These are phyloP conservation scores for Harpagifer antarcticus DNA, from an alignment of 2,797 vertebrate species.

Conservation along the genomic window DNA sequence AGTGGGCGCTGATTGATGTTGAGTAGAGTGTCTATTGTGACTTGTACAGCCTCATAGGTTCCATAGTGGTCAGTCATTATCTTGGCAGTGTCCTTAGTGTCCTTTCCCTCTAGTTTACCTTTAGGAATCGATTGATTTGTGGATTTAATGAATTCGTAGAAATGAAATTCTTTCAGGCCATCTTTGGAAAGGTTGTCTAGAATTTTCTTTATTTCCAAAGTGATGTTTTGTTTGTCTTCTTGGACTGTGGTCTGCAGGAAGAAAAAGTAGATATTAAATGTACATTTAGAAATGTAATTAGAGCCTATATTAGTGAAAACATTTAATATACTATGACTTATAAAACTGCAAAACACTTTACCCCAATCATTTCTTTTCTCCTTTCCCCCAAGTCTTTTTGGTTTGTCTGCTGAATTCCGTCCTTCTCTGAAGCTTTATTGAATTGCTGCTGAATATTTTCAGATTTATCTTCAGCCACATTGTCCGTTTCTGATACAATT, in stretches of 20 bases:
- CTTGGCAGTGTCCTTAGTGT: not conserved
- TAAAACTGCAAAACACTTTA: too few relatives aligned
- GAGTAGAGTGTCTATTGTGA: conserved; percentile 21
- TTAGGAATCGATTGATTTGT: rapidly evolving
- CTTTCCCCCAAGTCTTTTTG: too few relatives aligned
- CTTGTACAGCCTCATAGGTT: rapidly evolving
- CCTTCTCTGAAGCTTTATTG: too few relatives aligned
- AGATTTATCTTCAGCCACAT: too few relatives aligned
- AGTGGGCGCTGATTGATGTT: not conserved
- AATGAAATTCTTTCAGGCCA: conserved; percentile 21
- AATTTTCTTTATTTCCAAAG: conserved; percentile 4
- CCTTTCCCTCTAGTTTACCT: conserved; percentile 22
- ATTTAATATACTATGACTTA: not conserved
- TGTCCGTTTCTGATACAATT: too few relatives aligned
- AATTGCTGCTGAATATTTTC: too few relatives aligned
- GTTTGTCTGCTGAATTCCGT: not conserved
- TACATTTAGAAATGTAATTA: too few relatives aligned
- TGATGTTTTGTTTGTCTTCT: rapidly evolving
- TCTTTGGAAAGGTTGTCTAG: not conserved
- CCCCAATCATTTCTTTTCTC: too few relatives aligned
- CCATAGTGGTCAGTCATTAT: conserved; percentile 37
- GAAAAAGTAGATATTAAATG: not conserved
- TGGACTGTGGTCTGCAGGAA: not conserved
- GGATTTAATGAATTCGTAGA: rapidly evolving
- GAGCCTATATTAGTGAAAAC: not conserved